Percentiles rank a stretch among this genome's conserved stretches.
Evolutionary conservation across 2,113 vertebrate genomes (phyloP).

Genomic region (Dissostichus mawsoni): DNA sequence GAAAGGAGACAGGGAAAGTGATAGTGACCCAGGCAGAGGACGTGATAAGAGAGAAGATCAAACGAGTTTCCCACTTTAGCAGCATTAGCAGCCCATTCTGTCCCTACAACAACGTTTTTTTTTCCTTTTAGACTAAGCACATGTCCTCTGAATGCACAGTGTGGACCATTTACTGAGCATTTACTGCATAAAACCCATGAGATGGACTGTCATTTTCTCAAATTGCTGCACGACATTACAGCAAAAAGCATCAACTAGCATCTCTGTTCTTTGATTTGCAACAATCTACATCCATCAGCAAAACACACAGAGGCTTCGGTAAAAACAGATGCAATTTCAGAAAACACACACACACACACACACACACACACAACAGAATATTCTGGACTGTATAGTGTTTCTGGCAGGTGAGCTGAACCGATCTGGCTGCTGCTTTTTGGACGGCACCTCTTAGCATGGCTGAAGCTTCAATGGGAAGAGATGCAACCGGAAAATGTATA

Average conservation of each 20-base stretch:
- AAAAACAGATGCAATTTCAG: slow-evolving; percentile 31
- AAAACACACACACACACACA: slow-evolving; percentile 34
- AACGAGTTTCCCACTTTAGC: slow-evolving; percentile 32
- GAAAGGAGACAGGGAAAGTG: slow-evolving; percentile 32
- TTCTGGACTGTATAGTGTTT: slow-evolving; percentile 44
- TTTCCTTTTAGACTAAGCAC: slow-evolving; percentile 39
- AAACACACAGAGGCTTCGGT: slow-evolving; percentile 6
- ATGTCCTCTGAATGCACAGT: slow-evolving; percentile 33
- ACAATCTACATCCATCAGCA: slow-evolving; percentile 34
- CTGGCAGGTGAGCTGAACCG: slow-evolving; percentile 41
- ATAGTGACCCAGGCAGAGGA: slow-evolving; percentile 46
- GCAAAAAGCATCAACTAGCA: slow-evolving; percentile 39
- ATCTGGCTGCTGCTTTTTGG: slow-evolving; percentile 48
- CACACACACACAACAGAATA: slow-evolving; percentile 24
- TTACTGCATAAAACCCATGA: slow-evolving; percentile 45
- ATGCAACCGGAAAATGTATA: slow-evolving; percentile 36
- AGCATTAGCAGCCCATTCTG: slow-evolving; percentile 20
- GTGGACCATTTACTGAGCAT: slow-evolving; percentile 43
- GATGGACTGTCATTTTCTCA: slow-evolving; percentile 53
- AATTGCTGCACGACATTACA: slow-evolving; percentile 41
- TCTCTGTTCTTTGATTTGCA: slow-evolving; percentile 46
- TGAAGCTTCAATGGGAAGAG: slow-evolving; percentile 29
- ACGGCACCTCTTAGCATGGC: slow-evolving; percentile 26
- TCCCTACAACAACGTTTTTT: slow-evolving; percentile 32
- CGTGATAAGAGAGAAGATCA: slow-evolving; percentile 34